Percentiles rank a stretch among this genome's conserved stretches.
phyloP scores from a whole-genome alignment of 1,140 invertebrate genomes.

The Pseudomyrmex dendroicus region DNA sequence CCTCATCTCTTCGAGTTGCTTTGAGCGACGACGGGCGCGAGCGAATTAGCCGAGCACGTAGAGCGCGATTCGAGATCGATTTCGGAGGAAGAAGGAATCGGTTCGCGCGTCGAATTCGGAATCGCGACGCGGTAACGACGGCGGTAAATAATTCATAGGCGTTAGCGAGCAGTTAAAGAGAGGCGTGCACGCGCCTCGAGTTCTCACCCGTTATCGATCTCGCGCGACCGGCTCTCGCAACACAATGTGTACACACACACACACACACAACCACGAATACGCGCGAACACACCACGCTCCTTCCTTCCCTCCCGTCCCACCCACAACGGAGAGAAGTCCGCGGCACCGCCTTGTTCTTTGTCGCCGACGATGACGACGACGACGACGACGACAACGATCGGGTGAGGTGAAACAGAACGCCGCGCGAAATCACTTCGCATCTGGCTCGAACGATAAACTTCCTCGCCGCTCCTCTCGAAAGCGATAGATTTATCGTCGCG shows the following conservation, averaged over 20 bases:
- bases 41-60: constrained; percentile 37
- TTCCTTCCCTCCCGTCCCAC: neutral
- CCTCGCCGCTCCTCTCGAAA: neutral
- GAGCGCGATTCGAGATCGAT: constrained; percentile 23
- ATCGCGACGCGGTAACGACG: constrained; percentile 35
- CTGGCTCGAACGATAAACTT: constrained; percentile 21
- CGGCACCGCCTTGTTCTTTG: neutral
- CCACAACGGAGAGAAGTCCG: neutral
- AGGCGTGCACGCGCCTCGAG: constrained; percentile 34
- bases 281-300: neutral
- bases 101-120: constrained; percentile 30
- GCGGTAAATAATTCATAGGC: constrained; percentile 55
- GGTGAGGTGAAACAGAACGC: neutral
- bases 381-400: neutral
- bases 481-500: constrained; percentile 40
- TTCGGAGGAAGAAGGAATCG: constrained; percentile 20
- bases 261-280: too few relatives aligned
- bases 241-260: neutral
- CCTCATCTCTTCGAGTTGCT: neutral
- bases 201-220: constrained; percentile 51
- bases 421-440: constrained; percentile 32
- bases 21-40: constrained; percentile 3
- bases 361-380: too few relatives aligned
- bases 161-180: constrained; percentile 30
- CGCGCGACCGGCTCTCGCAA: constrained; percentile 39